phyloP scores from a whole-genome alignment of 1,140 invertebrate genomes.

The Himalopsyche phryganea region DNA sequence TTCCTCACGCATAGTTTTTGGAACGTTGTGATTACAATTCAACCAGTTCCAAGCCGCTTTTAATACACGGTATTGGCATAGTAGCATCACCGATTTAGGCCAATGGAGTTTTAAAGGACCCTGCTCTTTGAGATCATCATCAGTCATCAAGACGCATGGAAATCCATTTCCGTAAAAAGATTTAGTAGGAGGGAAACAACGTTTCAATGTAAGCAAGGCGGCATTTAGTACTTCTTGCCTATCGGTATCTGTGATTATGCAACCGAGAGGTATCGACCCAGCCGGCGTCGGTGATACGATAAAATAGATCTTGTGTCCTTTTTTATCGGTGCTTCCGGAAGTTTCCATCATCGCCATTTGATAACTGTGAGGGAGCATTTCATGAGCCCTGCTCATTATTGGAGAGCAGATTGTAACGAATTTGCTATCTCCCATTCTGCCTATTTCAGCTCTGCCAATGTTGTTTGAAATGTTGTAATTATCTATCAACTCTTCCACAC shows the following conservation, averaged over 20 bases:
- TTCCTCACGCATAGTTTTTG: conserved; percentile 26
- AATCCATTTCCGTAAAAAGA: conserved; percentile 25
- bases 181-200: conserved; percentile 19
- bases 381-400: conserved; percentile 25
- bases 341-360: conserved; percentile 25
- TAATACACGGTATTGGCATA: conserved; percentile 23
- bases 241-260: conserved; percentile 24
- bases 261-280: conserved; percentile 25
- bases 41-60: conserved; percentile 25
- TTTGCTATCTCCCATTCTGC: conserved; percentile 19
- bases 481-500: conserved; percentile 21
- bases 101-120: conserved; percentile 22
- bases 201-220: conserved; percentile 16
- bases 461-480: conserved; percentile 19
- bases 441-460: conserved; percentile 21
- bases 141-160: conserved; percentile 20
- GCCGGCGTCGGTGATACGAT: conserved; percentile 24
- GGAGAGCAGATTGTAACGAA: conserved; percentile 29
- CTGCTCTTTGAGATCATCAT: conserved; percentile 22
- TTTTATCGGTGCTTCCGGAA: conserved; percentile 20
- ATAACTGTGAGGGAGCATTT: conserved; percentile 20
- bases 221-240: conserved; percentile 15
- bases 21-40: conserved; percentile 26
- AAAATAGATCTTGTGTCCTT: conserved; percentile 28
- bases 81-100: conserved; percentile 23